Evolutionary conservation across 2,113 vertebrate species (phyloP).

Genomic region (Addax nasomaculatus): DNA sequence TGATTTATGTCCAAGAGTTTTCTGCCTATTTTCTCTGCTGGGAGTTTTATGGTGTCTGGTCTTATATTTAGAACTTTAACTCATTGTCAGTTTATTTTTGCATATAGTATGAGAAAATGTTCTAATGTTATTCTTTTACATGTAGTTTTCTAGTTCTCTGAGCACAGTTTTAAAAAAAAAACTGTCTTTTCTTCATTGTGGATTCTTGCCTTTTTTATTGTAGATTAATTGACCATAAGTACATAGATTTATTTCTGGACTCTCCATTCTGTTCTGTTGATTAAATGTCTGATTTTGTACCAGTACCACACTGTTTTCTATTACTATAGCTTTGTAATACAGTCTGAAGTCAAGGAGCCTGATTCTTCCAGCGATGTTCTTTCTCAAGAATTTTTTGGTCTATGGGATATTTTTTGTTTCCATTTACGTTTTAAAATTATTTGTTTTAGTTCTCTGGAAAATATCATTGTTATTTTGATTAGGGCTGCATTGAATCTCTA

Average conservation of each 20-base stretch:
- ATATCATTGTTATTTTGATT: not conserved
- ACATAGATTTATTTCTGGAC: not conserved
- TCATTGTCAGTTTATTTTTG: not conserved
- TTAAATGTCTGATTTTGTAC: not conserved
- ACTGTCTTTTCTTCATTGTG: not conserved
- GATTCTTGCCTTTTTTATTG: not conserved
- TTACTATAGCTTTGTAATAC: not conserved
- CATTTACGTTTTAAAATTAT: not conserved
- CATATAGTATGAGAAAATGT: not conserved
- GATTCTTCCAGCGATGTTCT: not conserved
- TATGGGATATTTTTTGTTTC: not conserved
- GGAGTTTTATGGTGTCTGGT: not conserved
- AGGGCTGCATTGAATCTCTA: not conserved
- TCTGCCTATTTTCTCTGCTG: not conserved
- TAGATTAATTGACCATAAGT: not conserved
- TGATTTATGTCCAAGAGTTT: not conserved
- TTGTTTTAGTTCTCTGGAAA: not conserved
- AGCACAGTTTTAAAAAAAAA: not conserved
- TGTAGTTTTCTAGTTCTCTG: not conserved
- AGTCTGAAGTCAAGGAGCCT: not conserved
- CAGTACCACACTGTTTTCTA: not conserved
- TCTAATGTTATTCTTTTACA: not conserved
- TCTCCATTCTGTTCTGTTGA: not conserved
- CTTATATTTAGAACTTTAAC: not conserved
- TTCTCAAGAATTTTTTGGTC: not conserved